phyloP scores from a whole-genome alignment of 2,888 invertebrate species.

The Eupeodes luniger region DNA sequence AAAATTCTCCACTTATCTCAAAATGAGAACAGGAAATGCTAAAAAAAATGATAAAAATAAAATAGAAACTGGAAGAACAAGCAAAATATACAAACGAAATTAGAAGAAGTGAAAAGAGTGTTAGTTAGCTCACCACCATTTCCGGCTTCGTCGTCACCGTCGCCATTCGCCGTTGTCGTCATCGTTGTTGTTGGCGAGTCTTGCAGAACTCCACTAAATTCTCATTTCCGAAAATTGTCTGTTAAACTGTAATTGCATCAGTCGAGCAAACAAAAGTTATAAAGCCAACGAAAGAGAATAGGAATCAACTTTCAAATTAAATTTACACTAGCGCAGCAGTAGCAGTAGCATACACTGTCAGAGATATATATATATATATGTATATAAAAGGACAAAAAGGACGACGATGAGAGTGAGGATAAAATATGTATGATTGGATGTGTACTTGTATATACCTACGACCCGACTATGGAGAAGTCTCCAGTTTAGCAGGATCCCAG shows the following conservation, averaged over 20 bases:
- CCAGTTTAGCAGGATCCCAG: constrained; percentile 21
- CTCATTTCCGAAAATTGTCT: constrained; percentile 76
- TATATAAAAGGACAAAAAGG: constrained; percentile 31
- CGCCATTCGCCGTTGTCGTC: background rate
- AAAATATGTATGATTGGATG: constrained; percentile 21
- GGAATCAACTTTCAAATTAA: constrained; percentile 76
- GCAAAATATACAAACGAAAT: constrained; percentile 53
- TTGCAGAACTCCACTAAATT: constrained; percentile 64
- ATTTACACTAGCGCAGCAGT: constrained; percentile 69
- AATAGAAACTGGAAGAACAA: constrained; percentile 32
- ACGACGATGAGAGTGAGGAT: constrained; percentile 41
- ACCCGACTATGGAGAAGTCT: constrained; percentile 44
- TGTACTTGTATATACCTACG: background rate
- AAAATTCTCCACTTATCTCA: constrained; percentile 41
- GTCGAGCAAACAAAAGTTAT: constrained; percentile 75
- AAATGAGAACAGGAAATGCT: constrained; percentile 40
- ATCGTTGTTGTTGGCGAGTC: background rate
- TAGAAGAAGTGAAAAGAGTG: constrained; percentile 66
- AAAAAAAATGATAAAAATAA: constrained; percentile 29
- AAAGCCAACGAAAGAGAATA: constrained; percentile 75
- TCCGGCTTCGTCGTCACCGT: background rate
- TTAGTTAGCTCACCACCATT: constrained; percentile 55
- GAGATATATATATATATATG: background rate
- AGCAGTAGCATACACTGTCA: constrained; percentile 49
- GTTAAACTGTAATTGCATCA: constrained; percentile 76